Evolutionary conservation across 1,140 invertebrate genomes (phyloP), one percentile per base, ranked within the genome.

Genomic region (Palaemon carinicauda): DNA sequence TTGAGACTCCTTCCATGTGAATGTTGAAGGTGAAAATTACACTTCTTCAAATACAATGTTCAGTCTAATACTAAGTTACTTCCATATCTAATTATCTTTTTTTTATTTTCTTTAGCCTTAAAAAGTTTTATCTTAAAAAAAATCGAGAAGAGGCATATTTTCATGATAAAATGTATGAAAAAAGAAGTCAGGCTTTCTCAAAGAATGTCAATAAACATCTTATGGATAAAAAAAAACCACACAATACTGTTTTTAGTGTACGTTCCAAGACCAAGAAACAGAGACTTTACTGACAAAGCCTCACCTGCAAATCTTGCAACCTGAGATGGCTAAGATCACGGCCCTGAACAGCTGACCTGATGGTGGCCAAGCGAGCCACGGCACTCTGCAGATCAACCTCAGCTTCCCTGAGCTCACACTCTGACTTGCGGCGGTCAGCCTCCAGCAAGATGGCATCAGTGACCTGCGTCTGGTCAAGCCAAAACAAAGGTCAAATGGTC

Each of bases 331-430:
- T 69, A 27, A 87, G 31, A 73, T 83, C 83, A 50, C 80, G 71
- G 14, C 80, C 60, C 65, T 83, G 83, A 19, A 83, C 84, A 17
- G 52, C 81, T 10, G 88, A 82, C 33, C 78, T 85, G 52, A 89
- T 86, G 91, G 84, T 86, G 51, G 85, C 84, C 77, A 84, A 80
- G 60, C 82, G 83, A 80, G 91, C 91, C 89, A 89, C 89, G 87
- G 90, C 92, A 90, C 92, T 91, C 83, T 91, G 92, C 88, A 91
- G 92, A 91, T 92, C 92, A 89, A 92, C 91, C 87, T 78, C 24
- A 88, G 89, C 91, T 90, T 91, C 92, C 90, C 93, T 92, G 90
- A 93, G 91, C 90, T 93, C 93, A 90, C 92, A 92, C 89, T 92
- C 92, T 90, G 92, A 93, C 91, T 92, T 92, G 54, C 92, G 54